These are phyloP conservation scores for Drosophila testacea DNA, from an alignment of 2,888 invertebrate species.

Conservation along the genomic window DNA sequence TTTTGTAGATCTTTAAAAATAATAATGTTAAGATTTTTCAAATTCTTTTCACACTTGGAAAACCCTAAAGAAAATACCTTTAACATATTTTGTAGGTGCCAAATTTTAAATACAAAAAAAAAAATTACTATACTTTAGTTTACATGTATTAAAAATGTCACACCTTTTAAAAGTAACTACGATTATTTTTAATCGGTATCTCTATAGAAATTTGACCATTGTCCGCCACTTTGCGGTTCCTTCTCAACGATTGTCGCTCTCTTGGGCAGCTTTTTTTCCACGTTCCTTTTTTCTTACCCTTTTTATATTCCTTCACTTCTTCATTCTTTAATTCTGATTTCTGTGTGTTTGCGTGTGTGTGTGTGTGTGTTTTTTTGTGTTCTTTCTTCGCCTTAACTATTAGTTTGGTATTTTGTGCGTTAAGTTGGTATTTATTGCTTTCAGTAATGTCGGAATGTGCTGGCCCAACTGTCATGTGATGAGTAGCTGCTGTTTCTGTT, in stretches of 20 bases:
- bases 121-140: too few relatives aligned
- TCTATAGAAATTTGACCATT: not conserved
- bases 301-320: conserved; percentile 13
- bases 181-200: not conserved
- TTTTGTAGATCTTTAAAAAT: too few relatives aligned
- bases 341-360: conserved; percentile 25
- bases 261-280: conserved; percentile 39
- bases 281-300: conserved; percentile 20
- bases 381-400: conserved; percentile 73
- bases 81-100: too few relatives aligned
- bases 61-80: too few relatives aligned
- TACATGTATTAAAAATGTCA: too few relatives aligned
- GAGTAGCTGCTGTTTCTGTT: conserved; percentile 58
- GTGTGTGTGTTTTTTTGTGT: conserved; percentile 31
- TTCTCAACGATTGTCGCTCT: conserved; percentile 45
- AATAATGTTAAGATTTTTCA: too few relatives aligned
- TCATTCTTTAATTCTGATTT: conserved; percentile 15
- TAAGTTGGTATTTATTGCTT: conserved; percentile 84
- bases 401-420: conserved; percentile 83
- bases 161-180: too few relatives aligned
- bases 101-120: too few relatives aligned
- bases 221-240: conserved; percentile 30
- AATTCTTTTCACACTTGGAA: too few relatives aligned
- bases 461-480: conserved; percentile 68
- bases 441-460: conserved; percentile 83